phyloP scores from a whole-genome alignment of 2,888 invertebrate species.

The Myathropa florea region DNA sequence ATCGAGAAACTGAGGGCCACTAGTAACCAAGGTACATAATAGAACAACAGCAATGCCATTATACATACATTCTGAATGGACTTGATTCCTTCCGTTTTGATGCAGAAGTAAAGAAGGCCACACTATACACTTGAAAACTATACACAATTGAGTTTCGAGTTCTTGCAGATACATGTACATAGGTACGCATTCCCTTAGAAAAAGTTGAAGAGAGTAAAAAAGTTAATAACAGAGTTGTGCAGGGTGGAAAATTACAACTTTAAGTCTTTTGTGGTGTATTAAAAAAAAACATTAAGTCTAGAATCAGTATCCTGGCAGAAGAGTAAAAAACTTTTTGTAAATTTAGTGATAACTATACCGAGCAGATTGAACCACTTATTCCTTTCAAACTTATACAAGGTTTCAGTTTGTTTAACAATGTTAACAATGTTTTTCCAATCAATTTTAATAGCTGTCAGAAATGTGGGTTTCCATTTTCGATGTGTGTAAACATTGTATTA shows the following conservation, averaged over 20 bases:
- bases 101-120: conserved; percentile 26
- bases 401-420: no score
- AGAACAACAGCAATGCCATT: conserved; percentile 62
- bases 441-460: no score
- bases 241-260: conserved; percentile 14
- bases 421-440: no score
- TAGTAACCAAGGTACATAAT: conserved; percentile 25
- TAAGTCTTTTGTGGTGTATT: conserved; percentile 26
- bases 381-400: no score
- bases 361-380: no score
- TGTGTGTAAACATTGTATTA: no score
- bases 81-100: conserved; percentile 61
- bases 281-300: background rate
- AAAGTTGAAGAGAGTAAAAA: background rate
- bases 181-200: background rate
- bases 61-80: conserved; percentile 53
- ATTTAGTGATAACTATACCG: no score
- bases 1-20: conserved; percentile 9
- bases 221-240: background rate
- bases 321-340: no score
- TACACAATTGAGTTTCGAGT: conserved; percentile 51
- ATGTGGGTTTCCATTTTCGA: no score
- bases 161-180: background rate
- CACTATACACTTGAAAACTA: conserved; percentile 43
- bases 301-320: no score